Conservation (phyloP, 2,113 vertebrate species). For the Ondatra zibethicus region DNA sequence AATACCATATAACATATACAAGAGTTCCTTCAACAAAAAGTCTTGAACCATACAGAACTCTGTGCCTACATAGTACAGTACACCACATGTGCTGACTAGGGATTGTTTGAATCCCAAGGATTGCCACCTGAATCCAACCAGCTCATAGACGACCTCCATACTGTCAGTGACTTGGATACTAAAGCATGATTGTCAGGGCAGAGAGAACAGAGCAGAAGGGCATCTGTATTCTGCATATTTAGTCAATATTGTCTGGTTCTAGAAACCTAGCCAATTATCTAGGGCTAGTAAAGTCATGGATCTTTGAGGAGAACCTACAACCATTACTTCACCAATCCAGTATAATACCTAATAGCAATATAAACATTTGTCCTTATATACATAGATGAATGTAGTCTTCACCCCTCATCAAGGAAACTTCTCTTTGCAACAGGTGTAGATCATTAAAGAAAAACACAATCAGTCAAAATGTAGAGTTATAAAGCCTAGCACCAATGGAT, state of each 20-base stretch:
- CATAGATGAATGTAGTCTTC: background rate
- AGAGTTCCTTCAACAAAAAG: background rate
- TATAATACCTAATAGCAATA: background rate
- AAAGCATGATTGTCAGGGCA: background rate
- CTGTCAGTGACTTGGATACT: background rate
- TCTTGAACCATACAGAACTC: background rate
- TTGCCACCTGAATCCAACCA: background rate
- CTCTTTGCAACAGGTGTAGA: background rate
- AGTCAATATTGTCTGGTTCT: background rate
- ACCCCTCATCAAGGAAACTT: background rate
- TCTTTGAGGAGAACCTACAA: background rate
- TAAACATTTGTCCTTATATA: background rate
- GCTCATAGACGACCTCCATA: background rate
- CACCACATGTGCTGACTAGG: background rate
- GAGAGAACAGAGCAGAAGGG: background rate
- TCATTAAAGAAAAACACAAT: background rate
- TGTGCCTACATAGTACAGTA: background rate
- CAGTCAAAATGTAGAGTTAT: background rate
- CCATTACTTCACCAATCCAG: background rate
- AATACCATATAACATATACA: background rate
- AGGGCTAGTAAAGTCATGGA: background rate
- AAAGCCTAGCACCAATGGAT: background rate
- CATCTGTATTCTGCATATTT: background rate
- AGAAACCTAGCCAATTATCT: background rate
- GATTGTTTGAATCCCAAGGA: background rate